phyloP scores from a whole-genome alignment of 2,888 invertebrate species.

The Pediacus dermestoides region DNA sequence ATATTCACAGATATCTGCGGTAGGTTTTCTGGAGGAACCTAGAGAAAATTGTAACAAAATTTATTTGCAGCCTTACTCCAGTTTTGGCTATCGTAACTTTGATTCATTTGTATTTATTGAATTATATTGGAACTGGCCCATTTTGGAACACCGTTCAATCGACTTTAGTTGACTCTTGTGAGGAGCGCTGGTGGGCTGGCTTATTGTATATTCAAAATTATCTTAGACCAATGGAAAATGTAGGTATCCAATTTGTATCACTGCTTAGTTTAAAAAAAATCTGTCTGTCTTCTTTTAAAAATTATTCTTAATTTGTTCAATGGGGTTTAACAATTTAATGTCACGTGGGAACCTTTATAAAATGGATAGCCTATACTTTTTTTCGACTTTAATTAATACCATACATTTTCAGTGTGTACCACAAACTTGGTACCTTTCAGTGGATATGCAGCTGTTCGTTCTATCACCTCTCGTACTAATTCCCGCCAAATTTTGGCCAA shows the following conservation, averaged over 20 bases:
- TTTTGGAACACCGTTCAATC: conserved; percentile 11
- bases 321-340: too few relatives aligned
- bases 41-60: too few relatives aligned
- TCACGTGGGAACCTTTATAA: too few relatives aligned
- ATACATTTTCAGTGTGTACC: conserved; percentile 37
- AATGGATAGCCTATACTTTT: too few relatives aligned
- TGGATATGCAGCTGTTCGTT: conserved; percentile 39
- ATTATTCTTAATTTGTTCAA: too few relatives aligned
- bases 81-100: conserved; percentile 16
- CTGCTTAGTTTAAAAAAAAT: too few relatives aligned
- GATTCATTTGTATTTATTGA: conserved; percentile 10
- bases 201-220: conserved; percentile 18
- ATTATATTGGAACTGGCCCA: conserved; percentile 16
- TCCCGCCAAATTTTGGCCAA: conserved; percentile 23
- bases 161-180: conserved; percentile 5
- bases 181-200: conserved; percentile 14
- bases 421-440: conserved; percentile 39
- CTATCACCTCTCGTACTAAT: conserved; percentile 31
- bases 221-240: too few relatives aligned
- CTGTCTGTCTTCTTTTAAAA: too few relatives aligned
- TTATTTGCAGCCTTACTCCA: conserved; percentile 47
- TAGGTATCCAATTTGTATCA: too few relatives aligned
- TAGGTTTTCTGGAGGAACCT: too few relatives aligned
- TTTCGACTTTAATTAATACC: too few relatives aligned
- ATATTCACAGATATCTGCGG: conserved; percentile 16